These are phyloP conservation scores for Sesia apiformis DNA, from an alignment of 2,888 invertebrate species.

Conservation along the genomic window DNA sequence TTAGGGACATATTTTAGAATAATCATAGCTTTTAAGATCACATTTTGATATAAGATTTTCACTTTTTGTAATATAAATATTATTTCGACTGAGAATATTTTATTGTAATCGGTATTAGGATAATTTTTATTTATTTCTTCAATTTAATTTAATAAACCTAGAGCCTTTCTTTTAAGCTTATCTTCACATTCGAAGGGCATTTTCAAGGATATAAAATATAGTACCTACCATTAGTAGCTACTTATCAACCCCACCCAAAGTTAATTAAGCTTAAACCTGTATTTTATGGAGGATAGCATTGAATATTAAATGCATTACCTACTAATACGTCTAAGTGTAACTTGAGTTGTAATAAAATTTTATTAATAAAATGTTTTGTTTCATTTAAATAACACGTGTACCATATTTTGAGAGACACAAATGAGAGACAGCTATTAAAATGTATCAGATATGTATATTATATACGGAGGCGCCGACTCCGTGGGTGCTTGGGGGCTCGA, in stretches of 20 bases:
- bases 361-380: not conserved
- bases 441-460: too few relatives aligned
- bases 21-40: not conserved
- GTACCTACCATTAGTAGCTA: conserved; percentile 3
- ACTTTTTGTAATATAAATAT: conserved; percentile 30
- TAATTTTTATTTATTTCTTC: conserved; percentile 19
- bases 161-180: conserved; percentile 18
- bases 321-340: not conserved
- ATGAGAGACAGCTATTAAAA: too few relatives aligned
- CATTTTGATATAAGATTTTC: not conserved
- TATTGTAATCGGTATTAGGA: conserved; percentile 27
- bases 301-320: not conserved
- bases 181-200: conserved; percentile 16
- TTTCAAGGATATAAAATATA: conserved; percentile 6
- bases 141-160: conserved; percentile 9
- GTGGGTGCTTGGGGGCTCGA: too few relatives aligned
- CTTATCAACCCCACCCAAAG: conserved; percentile 14
- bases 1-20: conserved; percentile 11
- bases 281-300: not conserved
- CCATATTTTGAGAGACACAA: too few relatives aligned
- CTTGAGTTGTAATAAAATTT: not conserved
- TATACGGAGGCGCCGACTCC: too few relatives aligned
- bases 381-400: too few relatives aligned
- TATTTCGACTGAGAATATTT: conserved; percentile 42
- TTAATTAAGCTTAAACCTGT: not conserved